Evolutionary conservation across 64 coral and sea anemone genomes (phyloP).

Genomic region (Pachyseris speciosa): DNA sequence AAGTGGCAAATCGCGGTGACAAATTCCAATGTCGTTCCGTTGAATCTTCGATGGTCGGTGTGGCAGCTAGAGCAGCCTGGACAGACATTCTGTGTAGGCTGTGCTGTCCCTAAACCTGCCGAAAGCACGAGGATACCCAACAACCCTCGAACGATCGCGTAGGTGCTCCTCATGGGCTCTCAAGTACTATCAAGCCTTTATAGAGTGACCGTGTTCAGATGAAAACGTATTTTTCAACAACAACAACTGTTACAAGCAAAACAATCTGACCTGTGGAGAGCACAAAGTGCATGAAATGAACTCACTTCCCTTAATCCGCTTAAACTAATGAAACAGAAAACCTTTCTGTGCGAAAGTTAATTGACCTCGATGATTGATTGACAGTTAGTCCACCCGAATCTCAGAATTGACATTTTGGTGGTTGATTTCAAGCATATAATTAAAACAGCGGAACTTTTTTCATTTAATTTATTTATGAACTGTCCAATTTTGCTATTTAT

Average conservation of each 20-base stretch:
- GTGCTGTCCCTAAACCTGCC: neutral
- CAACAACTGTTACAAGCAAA: neutral
- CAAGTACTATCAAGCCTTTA: neutral
- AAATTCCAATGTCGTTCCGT: neutral
- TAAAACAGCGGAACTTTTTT: constrained; percentile 28
- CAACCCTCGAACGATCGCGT: neutral
- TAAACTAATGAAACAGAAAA: constrained; percentile 16
- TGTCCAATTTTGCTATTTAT: neutral
- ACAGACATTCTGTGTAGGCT: neutral
- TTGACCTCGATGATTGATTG: constrained; percentile 44
- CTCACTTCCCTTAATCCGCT: neutral
- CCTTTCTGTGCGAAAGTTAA: neutral
- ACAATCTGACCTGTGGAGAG: neutral
- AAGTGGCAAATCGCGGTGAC: neutral
- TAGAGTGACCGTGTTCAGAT: neutral
- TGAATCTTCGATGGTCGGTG: neutral
- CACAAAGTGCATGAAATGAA: neutral
- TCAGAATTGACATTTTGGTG: constrained; percentile 13
- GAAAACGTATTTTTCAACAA: neutral
- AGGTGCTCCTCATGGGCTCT: neutral
- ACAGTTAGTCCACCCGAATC: neutral
- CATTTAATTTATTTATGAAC: neutral
- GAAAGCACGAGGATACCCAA: neutral
- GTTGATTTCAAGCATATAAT: constrained; percentile 16
- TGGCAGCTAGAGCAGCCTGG: neutral